Evolutionary conservation across 1,140 invertebrate genomes (phyloP).

Genomic region (Aphelinus atriplicis): DNA sequence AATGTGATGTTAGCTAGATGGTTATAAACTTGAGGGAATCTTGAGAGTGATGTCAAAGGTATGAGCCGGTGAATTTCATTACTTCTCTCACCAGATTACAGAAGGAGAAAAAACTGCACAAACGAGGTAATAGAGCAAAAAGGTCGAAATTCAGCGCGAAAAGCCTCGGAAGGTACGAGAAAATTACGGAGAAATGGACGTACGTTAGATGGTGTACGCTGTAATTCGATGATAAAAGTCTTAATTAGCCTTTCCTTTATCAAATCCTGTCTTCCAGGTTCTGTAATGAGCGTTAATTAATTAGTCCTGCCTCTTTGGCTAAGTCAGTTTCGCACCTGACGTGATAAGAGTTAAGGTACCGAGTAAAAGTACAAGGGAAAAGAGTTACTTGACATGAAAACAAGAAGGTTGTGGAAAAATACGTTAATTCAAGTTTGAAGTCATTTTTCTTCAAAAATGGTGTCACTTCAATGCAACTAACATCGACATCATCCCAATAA

Average conservation of each 20-base stretch:
- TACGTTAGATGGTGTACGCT: not conserved
- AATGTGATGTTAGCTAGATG: too few species aligned
- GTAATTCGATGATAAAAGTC: conserved; percentile 32
- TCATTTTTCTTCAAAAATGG: too few species aligned
- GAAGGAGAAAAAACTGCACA: not conserved
- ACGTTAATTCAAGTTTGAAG: too few species aligned
- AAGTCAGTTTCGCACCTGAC: conserved; percentile 5
- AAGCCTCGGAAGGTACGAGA: not conserved
- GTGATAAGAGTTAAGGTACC: not conserved
- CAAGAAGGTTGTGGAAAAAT: not conserved
- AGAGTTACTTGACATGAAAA: not conserved
- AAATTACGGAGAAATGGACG: not conserved
- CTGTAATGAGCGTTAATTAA: conserved; percentile 29
- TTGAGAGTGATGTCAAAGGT: not conserved
- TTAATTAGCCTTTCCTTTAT: conserved; percentile 31
- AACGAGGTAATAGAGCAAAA: not conserved
- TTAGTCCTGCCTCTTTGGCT: conserved; percentile 6
- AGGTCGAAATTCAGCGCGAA: not conserved
- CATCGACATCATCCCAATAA: too few species aligned
- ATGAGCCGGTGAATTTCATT: not conserved
- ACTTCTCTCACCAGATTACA: not conserved
- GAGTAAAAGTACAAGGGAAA: not conserved
- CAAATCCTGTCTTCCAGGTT: conserved; percentile 29
- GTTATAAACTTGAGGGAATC: too few species aligned
- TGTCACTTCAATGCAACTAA: too few species aligned